Percentiles rank a stretch among this genome's conserved stretches.
These are phyloP conservation scores for Cebidichthys violaceus DNA, from an alignment of 2,113 vertebrate genomes.

Conservation along the genomic window DNA sequence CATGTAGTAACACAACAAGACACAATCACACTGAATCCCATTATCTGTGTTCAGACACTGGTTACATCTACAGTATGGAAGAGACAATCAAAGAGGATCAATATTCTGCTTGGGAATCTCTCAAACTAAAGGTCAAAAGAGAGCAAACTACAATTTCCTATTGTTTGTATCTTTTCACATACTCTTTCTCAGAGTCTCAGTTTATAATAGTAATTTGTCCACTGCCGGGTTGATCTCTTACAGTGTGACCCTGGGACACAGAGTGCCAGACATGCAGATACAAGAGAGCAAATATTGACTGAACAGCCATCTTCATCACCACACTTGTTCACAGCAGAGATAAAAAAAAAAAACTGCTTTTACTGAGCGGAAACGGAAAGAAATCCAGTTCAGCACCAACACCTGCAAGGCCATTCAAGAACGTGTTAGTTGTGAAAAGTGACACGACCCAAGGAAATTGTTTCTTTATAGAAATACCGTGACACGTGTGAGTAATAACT, in stretches of 20 bases:
- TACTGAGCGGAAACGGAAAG: background rate
- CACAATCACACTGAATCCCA: background rate
- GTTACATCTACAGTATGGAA: background rate
- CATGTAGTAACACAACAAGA: slow-evolving; percentile 24
- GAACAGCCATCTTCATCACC: slow-evolving; percentile 10
- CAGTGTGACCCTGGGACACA: background rate
- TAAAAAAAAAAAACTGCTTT: background rate
- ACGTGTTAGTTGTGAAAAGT: background rate
- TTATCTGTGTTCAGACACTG: background rate
- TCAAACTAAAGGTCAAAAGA: background rate
- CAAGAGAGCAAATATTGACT: slow-evolving; percentile 59
- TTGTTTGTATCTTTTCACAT: too few species aligned
- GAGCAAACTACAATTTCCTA: background rate
- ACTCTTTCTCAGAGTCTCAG: background rate
- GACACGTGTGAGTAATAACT: background rate
- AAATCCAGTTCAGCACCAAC: background rate
- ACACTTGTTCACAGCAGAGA: slow-evolving; percentile 1
- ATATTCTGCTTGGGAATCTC: background rate
- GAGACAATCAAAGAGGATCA: background rate
- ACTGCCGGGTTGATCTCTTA: background rate
- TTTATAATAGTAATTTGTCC: background rate
- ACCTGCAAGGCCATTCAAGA: background rate
- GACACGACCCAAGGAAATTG: background rate
- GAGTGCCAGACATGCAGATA: background rate
- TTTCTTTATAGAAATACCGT: background rate